Evolutionary conservation across 2,888 invertebrate genomes (phyloP).

Genomic region (Lasioglossum calceatum): DNA sequence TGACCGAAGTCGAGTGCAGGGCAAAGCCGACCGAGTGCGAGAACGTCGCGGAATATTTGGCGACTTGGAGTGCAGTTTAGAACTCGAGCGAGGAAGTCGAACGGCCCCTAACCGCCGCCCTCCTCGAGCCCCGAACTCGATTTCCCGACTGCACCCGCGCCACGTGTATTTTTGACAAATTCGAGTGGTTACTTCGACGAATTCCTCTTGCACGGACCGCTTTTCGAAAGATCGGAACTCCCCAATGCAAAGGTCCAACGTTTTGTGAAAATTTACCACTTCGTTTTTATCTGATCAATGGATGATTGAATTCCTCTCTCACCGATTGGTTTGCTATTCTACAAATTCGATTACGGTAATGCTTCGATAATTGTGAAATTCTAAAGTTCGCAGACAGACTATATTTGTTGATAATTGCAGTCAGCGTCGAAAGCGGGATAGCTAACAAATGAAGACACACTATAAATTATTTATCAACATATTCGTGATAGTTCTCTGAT

Average conservation of each 20-base stretch:
- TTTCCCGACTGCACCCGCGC: constrained; percentile 9
- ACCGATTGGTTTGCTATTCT: background rate
- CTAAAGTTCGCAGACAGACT: too few species aligned
- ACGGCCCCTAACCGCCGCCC: constrained; percentile 8
- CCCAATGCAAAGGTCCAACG: background rate
- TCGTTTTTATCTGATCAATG: background rate
- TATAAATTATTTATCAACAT: too few species aligned
- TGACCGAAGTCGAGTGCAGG: constrained; percentile 65
- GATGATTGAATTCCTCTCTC: background rate
- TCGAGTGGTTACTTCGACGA: constrained; percentile 20
- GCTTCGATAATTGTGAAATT: too few species aligned
- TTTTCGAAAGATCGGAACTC: background rate
- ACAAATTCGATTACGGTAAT: background rate
- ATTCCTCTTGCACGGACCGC: background rate
- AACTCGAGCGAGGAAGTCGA: constrained; percentile 55
- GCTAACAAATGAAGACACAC: too few species aligned
- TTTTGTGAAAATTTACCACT: background rate
- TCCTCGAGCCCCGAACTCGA: constrained; percentile 9
- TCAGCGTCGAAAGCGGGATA: too few species aligned
- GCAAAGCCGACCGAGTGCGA: constrained; percentile 64
- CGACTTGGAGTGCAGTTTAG: constrained; percentile 65
- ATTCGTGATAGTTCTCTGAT: too few species aligned
- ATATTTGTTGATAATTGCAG: too few species aligned
- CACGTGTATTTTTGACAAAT: constrained; percentile 56
- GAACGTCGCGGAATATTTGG: constrained; percentile 67